Percentiles rank a stretch among this genome's conserved stretches.
Conservation (phyloP, 2,797 vertebrate genomes). For the Aythya fuligula region DNA sequence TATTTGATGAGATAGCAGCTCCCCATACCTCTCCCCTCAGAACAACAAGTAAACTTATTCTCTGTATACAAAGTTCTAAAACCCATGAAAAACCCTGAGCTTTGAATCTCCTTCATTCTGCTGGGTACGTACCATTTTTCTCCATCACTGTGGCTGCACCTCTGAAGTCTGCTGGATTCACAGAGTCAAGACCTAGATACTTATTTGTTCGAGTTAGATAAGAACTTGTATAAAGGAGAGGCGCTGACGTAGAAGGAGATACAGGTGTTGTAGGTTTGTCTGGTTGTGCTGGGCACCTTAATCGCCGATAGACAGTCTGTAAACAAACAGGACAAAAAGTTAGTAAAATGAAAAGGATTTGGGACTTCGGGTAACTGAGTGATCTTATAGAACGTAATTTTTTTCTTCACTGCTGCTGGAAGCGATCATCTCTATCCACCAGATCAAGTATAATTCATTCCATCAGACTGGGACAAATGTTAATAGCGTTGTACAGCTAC, state of each 20-base stretch:
- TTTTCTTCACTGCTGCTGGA: not conserved
- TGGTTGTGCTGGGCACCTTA: slow-evolving; percentile 72
- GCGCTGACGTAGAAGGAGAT: slow-evolving; percentile 71
- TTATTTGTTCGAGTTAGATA: slow-evolving; percentile 69
- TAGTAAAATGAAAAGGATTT: not conserved
- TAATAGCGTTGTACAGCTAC: not conserved
- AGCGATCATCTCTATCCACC: not conserved
- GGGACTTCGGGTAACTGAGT: not conserved
- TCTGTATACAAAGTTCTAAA: not conserved
- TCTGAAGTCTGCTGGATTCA: slow-evolving; percentile 64
- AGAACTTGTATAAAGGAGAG: slow-evolving; percentile 71
- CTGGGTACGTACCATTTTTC: slow-evolving; percentile 71
- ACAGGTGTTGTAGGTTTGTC: slow-evolving; percentile 73
- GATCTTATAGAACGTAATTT: not conserved
- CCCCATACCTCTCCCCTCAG: not conserved
- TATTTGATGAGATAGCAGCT: not conserved
- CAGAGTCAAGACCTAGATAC: slow-evolving; percentile 52
- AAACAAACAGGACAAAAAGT: slow-evolving; percentile 33
- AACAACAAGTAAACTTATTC: not conserved
- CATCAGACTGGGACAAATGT: not conserved
- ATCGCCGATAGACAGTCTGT: slow-evolving; percentile 65
- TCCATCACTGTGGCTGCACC: slow-evolving; percentile 72
- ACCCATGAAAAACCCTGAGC: not conserved
- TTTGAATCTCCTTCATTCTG: not conserved
- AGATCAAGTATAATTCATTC: not conserved